These are phyloP conservation scores for Sparidentex hasta DNA, from an alignment of 2,797 vertebrate species.

Conservation along the genomic window DNA sequence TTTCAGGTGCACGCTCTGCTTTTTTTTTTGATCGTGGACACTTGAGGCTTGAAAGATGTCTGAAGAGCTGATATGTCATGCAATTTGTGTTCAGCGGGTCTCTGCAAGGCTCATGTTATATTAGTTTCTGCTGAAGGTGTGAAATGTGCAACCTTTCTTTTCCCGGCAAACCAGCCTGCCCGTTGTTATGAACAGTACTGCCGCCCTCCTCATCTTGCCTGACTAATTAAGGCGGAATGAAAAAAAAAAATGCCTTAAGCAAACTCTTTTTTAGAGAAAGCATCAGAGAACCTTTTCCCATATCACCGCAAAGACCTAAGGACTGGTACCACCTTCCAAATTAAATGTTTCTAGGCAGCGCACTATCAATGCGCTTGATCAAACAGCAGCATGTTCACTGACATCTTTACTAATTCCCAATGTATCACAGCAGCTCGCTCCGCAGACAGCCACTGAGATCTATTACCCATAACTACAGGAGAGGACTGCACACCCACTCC, in stretches of 20 bases:
- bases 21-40: constrained; percentile 17
- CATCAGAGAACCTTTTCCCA: constrained; percentile 18
- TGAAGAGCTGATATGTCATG: constrained; percentile 8
- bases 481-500: constrained; percentile 41
- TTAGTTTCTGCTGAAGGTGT: constrained; percentile 62
- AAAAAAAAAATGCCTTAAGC: constrained; percentile 19
- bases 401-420: constrained; percentile 47
- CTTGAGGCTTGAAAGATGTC: constrained; percentile 8
- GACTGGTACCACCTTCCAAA: constrained; percentile 37
- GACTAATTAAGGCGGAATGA: constrained; percentile 23
- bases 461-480: constrained; percentile 39
- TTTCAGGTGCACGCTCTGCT: constrained; percentile 3
- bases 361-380: constrained; percentile 41
- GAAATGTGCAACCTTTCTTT: constrained; percentile 55
- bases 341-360: constrained; percentile 40
- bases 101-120: constrained; percentile 36
- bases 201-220: constrained; percentile 17
- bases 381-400: constrained; percentile 19
- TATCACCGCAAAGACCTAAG: neutral
- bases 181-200: constrained; percentile 37
- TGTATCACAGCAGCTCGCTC: constrained; percentile 40
- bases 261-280: neutral
- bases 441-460: constrained; percentile 54
- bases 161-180: constrained; percentile 21
- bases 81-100: constrained; percentile 19